Conservation (phyloP, 2,888 invertebrate genomes). For the Drosophila nigritarsus region DNA sequence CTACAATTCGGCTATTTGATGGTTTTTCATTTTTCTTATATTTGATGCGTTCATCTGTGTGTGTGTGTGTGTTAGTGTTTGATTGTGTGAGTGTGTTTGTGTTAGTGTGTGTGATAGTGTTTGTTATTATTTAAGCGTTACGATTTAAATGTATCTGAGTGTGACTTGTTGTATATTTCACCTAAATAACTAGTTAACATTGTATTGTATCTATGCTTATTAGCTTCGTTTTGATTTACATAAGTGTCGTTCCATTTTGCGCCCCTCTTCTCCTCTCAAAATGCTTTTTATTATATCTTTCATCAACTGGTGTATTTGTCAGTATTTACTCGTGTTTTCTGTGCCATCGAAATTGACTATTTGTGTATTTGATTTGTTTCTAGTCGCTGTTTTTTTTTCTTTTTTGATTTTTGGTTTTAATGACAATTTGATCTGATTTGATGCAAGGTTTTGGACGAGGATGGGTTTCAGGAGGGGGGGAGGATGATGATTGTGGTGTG, state of each 20-base stretch:
- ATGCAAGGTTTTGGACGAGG: slow-evolving; percentile 15
- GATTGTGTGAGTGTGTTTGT: slow-evolving; percentile 25
- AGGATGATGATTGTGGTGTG: slow-evolving; percentile 45
- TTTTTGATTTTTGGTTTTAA: slow-evolving; percentile 21
- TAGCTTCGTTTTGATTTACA: slow-evolving; percentile 78
- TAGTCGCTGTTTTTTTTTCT: slow-evolving; percentile 32
- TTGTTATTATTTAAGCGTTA: slow-evolving; percentile 43
- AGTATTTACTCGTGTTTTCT: slow-evolving; percentile 59
- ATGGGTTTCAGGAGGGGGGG: slow-evolving; percentile 17
- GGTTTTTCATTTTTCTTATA: slow-evolving; percentile 46
- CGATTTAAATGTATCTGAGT: slow-evolving; percentile 69
- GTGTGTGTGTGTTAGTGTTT: slow-evolving; percentile 31
- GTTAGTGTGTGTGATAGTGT: slow-evolving; percentile 22
- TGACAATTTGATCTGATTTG: slow-evolving; percentile 29
- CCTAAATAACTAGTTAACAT: slow-evolving; percentile 85
- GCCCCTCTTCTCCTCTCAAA: slow-evolving; percentile 37
- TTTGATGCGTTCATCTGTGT: slow-evolving; percentile 52
- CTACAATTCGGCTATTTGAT: slow-evolving; percentile 65
- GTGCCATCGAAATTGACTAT: slow-evolving; percentile 75
- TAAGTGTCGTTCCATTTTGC: slow-evolving; percentile 58
- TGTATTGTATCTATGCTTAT: slow-evolving; percentile 63
- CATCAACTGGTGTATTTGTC: slow-evolving; percentile 54
- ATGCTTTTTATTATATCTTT: slow-evolving; percentile 41
- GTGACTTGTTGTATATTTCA: slow-evolving; percentile 83
- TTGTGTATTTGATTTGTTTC: slow-evolving; percentile 65